Percentiles rank a stretch among this genome's conserved stretches.
Conservation (phyloP, 2,888 invertebrate species). For the Spilarctia lutea region DNA sequence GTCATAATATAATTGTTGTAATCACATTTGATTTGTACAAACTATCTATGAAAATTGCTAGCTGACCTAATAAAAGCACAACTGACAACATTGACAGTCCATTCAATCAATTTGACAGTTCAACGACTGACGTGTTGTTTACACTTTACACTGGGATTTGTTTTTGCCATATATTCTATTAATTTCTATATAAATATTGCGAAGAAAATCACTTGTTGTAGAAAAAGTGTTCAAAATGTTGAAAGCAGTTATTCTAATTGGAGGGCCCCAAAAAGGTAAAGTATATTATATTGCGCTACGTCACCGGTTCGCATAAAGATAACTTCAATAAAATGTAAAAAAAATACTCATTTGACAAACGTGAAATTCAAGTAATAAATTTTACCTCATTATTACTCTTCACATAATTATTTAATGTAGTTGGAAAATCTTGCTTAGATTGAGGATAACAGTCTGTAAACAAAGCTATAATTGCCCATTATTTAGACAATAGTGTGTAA, state of each 20-base stretch:
- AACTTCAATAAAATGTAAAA: neutral
- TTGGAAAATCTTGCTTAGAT: neutral
- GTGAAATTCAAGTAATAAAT: neutral
- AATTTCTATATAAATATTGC: neutral
- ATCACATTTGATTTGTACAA: no score
- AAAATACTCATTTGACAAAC: neutral
- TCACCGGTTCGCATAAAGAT: conserved; percentile 59
- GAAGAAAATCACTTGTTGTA: neutral
- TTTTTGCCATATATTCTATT: neutral
- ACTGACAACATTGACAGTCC: neutral
- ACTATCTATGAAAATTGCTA: no score
- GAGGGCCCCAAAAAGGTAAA: conserved; percentile 97
- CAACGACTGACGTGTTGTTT: conserved; percentile 45
- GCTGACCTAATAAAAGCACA: neutral
- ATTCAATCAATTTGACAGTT: conserved; percentile 1
- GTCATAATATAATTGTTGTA: no score
- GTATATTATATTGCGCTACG: conserved; percentile 41
- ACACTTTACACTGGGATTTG: conserved; percentile 24
- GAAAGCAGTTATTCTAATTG: conserved; percentile 96
- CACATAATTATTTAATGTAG: neutral
- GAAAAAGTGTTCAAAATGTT: conserved; percentile 80
- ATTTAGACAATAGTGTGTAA: neutral
- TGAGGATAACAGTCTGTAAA: neutral
- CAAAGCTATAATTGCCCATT: neutral
- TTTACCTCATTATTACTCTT: neutral